Percentiles rank a stretch among this genome's conserved stretches.
Conservation (phyloP, 2,113 vertebrate species). For the Falco punctatus region DNA sequence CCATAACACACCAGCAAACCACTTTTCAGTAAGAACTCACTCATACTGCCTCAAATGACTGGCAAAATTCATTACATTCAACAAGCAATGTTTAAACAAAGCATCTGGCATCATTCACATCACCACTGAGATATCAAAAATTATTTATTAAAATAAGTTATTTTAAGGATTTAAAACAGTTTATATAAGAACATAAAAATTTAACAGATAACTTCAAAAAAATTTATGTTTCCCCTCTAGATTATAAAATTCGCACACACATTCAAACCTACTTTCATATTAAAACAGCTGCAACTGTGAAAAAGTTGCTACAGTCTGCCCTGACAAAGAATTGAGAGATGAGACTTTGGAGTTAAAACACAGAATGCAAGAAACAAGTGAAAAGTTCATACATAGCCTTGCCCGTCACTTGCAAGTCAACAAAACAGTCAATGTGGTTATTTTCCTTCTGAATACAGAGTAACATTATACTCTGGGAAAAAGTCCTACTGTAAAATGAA, state of each 20-base stretch:
- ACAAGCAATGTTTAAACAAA: not conserved
- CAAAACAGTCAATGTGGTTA: not conserved
- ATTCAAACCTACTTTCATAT: not conserved
- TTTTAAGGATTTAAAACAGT: conserved; percentile 21
- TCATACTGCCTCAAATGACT: not conserved
- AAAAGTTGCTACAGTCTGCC: not conserved
- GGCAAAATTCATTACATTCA: not conserved
- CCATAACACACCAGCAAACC: not conserved
- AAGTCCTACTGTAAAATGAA: not conserved
- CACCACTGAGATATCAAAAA: conserved; percentile 1
- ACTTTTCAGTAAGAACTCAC: not conserved
- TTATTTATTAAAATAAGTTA: conserved; percentile 68
- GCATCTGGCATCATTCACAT: not conserved
- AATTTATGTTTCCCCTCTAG: not conserved
- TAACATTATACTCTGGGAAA: not conserved
- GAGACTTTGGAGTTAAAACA: not conserved
- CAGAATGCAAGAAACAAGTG: not conserved
- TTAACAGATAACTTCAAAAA: not conserved
- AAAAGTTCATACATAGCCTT: not conserved
- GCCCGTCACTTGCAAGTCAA: not conserved
- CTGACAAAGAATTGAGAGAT: not conserved
- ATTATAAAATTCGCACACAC: not conserved
- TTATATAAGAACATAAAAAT: not conserved
- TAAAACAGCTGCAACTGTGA: not conserved
- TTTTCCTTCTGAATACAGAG: not conserved